Conservation (phyloP, 2,113 vertebrate species). For the Aldabrachelys gigantea region DNA sequence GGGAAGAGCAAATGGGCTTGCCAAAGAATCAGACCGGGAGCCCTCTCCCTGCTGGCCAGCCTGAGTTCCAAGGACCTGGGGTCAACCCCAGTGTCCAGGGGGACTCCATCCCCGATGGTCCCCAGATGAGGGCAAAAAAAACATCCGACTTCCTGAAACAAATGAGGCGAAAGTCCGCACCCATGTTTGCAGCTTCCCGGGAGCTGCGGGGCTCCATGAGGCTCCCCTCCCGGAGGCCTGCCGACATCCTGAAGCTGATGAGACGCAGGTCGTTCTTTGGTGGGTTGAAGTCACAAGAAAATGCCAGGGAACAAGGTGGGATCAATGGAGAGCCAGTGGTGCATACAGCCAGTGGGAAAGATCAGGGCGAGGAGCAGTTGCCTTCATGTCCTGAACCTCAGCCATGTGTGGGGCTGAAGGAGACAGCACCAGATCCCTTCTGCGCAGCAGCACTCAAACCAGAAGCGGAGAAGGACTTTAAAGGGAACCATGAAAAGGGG, state of each 20-base stretch:
- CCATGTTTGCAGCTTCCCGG: fast-evolving
- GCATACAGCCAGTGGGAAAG: not conserved
- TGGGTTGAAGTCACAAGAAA: not conserved
- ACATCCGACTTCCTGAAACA: not conserved
- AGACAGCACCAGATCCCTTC: fast-evolving
- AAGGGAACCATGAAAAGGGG: not conserved
- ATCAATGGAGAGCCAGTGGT: not conserved
- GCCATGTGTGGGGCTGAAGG: not conserved
- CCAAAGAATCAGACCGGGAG: not conserved
- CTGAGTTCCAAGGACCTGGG: fast-evolving
- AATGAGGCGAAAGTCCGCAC: not conserved
- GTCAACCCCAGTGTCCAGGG: fast-evolving
- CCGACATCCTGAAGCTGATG: not conserved
- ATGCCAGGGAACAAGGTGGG: fast-evolving
- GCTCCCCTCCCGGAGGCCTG: not conserved
- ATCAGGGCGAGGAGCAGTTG: too few relatives aligned
- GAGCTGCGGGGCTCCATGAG: not conserved
- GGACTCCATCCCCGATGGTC: not conserved
- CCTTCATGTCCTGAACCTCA: not conserved
- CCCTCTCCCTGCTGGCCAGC: not conserved
- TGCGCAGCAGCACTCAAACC: not conserved
- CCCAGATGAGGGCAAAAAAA: not conserved
- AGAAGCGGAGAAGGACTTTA: not conserved
- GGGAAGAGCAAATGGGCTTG: not conserved
- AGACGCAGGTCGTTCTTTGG: not conserved